A percentile compares a stretch with the other conserved stretches of the same genome.
Conservation (phyloP, 2,797 vertebrate species). For the Falco concolor region DNA sequence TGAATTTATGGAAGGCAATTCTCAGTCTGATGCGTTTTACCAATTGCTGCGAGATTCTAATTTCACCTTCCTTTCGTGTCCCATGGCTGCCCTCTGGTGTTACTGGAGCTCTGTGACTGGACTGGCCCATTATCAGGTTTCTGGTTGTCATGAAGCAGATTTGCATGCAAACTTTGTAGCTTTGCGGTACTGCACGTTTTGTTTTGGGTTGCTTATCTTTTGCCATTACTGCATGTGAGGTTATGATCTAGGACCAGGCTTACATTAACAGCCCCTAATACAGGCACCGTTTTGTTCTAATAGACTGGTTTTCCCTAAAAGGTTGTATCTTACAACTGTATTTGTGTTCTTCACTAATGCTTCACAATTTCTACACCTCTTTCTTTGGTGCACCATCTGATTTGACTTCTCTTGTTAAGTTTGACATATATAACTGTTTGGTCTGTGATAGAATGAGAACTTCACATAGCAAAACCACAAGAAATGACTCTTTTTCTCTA, state of each 20-base stretch:
- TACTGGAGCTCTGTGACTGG: neutral
- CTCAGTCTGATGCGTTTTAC: too few species aligned
- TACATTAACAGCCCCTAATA: neutral
- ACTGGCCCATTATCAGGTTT: rapidly evolving
- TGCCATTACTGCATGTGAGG: neutral
- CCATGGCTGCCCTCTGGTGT: slow-evolving; percentile 5
- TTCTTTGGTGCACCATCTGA: neutral
- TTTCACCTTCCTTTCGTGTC: neutral
- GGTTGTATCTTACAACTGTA: neutral
- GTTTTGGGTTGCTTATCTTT: neutral
- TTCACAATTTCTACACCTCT: neutral
- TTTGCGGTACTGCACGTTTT: neutral
- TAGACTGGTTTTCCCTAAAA: rapidly evolving
- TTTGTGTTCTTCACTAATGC: neutral
- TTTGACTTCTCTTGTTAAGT: neutral
- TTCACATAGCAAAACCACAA: neutral
- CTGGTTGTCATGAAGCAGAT: neutral
- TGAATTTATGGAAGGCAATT: neutral
- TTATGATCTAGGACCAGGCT: neutral
- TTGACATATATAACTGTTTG: rapidly evolving
- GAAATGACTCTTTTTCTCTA: neutral
- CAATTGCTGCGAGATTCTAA: rapidly evolving
- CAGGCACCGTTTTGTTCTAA: rapidly evolving
- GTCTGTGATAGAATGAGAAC: neutral
- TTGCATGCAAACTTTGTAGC: neutral